Base-by-base conservation (phyloP, 2,888 invertebrate species). In the Schizotus pectinicornis region DNA sequence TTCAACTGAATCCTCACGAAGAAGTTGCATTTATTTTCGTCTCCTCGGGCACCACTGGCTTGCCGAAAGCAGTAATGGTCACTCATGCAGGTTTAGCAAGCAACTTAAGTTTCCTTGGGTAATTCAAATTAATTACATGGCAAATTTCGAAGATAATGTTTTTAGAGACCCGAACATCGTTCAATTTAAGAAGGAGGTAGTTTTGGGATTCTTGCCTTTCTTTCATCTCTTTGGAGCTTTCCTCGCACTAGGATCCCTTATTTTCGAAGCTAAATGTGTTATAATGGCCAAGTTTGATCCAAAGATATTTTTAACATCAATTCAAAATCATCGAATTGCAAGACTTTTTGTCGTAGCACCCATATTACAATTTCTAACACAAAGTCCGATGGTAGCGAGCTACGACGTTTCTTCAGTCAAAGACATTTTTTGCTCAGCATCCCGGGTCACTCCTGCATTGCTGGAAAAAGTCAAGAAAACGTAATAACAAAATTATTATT, bases 31-130 rank as follows among this genome's bases (percentile, higher is more conserved):
- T 89, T 2, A 79, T 93, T 70, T 92, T 92, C 0, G 93, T 89
- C 75, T 92, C 92, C 1, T 92, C 92, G 74, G 91, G 91, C 1
- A 94, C 94, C 0, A 94, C 93, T 0, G 94, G 94, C 0, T 59
- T 88, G 46, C 88, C 90, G 0, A 91, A 91, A 79, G 90, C 88
- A 1, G 90, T 91, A 0, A 82, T 85, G 66, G 79, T 90, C 1
- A 83, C 86, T 0, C 62, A 66, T 34, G 67, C 58, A 33, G 80
- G 79, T 68, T 45, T 81, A 1, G 68, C 79, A 0, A 60, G 77
- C 1, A 79, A 81, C 59, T 42, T 76, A 14, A n/a, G 13, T 14
- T 46, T 30, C 14, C 7, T 13, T 13, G 35, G n/a, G 22, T 22
- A 22, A 14, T 22, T 51, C 30, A n/a, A n/a, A n/a, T n/a, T 22